A percentile compares a stretch with the other conserved stretches of the same genome.
Conservation (phyloP, 1,140 invertebrate species). For the Microplitis mediator region DNA sequence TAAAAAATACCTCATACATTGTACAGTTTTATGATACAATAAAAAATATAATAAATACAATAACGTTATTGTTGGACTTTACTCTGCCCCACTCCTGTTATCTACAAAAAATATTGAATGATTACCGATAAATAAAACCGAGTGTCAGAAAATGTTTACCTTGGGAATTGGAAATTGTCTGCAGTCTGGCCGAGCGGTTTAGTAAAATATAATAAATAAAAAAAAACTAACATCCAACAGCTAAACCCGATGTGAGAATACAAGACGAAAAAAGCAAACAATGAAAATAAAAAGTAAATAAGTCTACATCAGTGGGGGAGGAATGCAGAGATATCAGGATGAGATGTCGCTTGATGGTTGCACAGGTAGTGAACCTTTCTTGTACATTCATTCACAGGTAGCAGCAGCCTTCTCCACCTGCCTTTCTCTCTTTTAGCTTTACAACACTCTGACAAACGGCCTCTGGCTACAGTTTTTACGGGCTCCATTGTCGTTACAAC, state of each 20-base stretch:
- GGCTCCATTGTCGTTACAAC: neutral
- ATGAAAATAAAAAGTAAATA: neutral
- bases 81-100: too few species aligned
- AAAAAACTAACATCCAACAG: too few species aligned
- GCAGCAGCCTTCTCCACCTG: neutral
- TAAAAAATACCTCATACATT: too few species aligned
- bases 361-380: neutral
- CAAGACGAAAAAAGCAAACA: neutral
- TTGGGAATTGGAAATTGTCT: too few species aligned
- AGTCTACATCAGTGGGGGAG: neutral
- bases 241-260: neutral
- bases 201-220: too few species aligned
- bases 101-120: too few species aligned
- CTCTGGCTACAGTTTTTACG: neutral
- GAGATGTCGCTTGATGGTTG: neutral
- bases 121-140: too few species aligned
- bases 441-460: neutral
- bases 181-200: too few species aligned
- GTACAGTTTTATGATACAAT: neutral
- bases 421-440: neutral
- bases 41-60: neutral
- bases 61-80: neutral
- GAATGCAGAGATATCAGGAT: constrained; percentile 5
- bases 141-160: too few species aligned
- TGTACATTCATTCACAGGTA: constrained; percentile 6